phyloP scores from a whole-genome alignment of 2,888 invertebrate species.

The Ptychoptera albimana region DNA sequence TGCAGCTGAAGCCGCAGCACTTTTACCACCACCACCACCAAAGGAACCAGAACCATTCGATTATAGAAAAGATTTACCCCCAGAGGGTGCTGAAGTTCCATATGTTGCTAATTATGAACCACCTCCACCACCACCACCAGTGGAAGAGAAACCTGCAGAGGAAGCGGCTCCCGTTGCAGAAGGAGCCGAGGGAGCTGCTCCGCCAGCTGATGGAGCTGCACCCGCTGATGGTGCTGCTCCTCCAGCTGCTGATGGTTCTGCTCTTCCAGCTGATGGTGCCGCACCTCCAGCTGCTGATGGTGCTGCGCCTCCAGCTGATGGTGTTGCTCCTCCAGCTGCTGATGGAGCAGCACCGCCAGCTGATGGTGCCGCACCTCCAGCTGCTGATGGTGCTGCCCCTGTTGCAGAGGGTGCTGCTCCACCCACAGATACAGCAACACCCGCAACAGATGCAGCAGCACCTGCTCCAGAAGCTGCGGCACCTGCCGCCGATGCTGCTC shows the following conservation, averaged over 20 bases:
- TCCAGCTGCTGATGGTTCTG: slow-evolving; percentile 20
- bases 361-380: slow-evolving; percentile 21
- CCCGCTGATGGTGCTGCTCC: slow-evolving; percentile 19
- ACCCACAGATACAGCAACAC: slow-evolving; percentile 16
- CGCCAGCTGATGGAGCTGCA: slow-evolving; percentile 15
- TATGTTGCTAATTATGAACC: slow-evolving; percentile 30
- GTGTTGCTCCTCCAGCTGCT: slow-evolving; percentile 21
- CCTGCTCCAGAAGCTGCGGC: slow-evolving; percentile 22
- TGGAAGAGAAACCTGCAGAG: slow-evolving; percentile 14
- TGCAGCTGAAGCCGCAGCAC: slow-evolving; percentile 1
- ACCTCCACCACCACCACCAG: slow-evolving; percentile 25
- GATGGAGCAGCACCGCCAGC: slow-evolving; percentile 17
- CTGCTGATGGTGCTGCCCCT: slow-evolving; percentile 15
- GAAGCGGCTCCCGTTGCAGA: slow-evolving; percentile 1
- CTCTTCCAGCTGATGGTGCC: slow-evolving; percentile 18
- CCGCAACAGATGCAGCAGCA: slow-evolving; percentile 16
- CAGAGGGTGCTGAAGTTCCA: slow-evolving; percentile 32
- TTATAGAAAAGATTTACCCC: slow-evolving; percentile 29
- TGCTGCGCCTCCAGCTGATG: slow-evolving; percentile 14
- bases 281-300: slow-evolving; percentile 18
- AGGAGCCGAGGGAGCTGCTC: slow-evolving; percentile 14
- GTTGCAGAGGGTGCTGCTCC: slow-evolving; percentile 21
- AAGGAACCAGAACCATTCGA: slow-evolving; percentile 32
- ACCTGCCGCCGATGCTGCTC: slow-evolving; percentile 19
- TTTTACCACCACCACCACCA: slow-evolving; percentile 20